Percentiles rank a stretch among this genome's conserved stretches.
Evolutionary conservation across 2,113 vertebrate species (phyloP).

Genomic region (Cochlearius cochlearius): DNA sequence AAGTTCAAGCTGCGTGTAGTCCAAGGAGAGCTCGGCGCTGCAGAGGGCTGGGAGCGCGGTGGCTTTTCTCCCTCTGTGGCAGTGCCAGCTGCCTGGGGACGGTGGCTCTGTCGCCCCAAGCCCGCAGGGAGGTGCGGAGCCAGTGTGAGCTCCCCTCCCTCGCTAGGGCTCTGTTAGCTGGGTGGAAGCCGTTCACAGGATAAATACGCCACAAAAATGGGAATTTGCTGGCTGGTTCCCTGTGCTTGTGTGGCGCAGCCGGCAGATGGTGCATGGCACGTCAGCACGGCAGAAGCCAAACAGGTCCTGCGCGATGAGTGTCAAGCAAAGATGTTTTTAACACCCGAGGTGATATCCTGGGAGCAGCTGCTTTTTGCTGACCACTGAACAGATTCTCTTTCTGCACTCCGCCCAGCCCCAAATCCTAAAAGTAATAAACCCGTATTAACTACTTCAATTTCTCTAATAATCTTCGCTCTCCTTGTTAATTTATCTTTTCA

Average conservation of each 20-base stretch:
- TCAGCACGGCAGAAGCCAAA: background rate
- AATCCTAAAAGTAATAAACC: background rate
- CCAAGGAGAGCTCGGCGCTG: fast-evolving
- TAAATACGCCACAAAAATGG: background rate
- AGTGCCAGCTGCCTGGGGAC: fast-evolving
- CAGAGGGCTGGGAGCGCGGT: fast-evolving
- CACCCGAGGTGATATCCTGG: background rate
- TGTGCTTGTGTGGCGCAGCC: background rate
- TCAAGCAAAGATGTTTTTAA: background rate
- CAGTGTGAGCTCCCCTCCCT: fast-evolving
- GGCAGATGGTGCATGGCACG: background rate
- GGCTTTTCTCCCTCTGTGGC: background rate
- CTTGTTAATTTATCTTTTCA: background rate
- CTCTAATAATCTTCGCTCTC: background rate
- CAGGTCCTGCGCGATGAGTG: background rate
- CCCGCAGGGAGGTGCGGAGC: background rate
- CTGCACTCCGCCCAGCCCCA: fast-evolving
- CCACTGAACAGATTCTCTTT: background rate
- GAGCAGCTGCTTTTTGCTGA: background rate
- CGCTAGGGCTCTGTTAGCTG: background rate
- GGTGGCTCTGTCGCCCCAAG: background rate
- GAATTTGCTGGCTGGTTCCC: background rate
- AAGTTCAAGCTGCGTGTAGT: background rate
- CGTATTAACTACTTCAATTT: background rate
- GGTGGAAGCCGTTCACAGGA: background rate